A percentile compares a stretch with the other conserved stretches of the same genome.
phyloP scores from a whole-genome alignment of 2,888 invertebrate species.

The Drosophila mulleri region DNA sequence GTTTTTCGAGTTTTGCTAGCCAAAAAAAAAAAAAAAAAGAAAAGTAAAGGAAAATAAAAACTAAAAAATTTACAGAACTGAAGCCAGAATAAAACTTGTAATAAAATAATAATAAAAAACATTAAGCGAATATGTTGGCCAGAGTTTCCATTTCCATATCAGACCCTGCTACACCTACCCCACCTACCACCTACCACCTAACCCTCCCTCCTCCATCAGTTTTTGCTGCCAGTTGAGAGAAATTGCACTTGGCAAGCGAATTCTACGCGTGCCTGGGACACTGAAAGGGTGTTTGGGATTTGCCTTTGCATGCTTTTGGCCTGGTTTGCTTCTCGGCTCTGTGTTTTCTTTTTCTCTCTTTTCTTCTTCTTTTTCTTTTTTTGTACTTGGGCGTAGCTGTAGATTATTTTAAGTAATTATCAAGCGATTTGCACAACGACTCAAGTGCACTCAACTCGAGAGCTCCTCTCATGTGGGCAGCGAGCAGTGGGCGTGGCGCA shows the following conservation, averaged over 20 bases:
- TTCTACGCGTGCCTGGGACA: conserved; percentile 65
- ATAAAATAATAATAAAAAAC: conserved; percentile 44
- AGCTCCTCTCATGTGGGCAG: neutral
- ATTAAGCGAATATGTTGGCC: conserved; percentile 61
- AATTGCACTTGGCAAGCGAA: conserved; percentile 64
- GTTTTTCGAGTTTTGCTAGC: conserved; percentile 76
- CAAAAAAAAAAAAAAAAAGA: conserved; percentile 40
- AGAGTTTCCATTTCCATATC: conserved; percentile 40
- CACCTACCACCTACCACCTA: too few relatives aligned
- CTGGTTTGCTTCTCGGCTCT: conserved; percentile 47
- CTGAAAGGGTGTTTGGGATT: conserved; percentile 61
- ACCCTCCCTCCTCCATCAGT: conserved; percentile 14
- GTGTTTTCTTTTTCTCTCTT: neutral
- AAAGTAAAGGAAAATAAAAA: neutral
- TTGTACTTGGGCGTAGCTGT: conserved; percentile 52
- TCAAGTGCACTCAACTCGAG: conserved; percentile 60
- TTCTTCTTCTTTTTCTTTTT: neutral
- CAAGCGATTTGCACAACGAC: conserved; percentile 76
- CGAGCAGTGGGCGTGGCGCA: neutral
- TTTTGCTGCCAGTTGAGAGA: conserved; percentile 70
- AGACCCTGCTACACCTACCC: neutral
- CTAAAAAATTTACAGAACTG: conserved; percentile 15
- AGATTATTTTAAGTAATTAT: conserved; percentile 80
- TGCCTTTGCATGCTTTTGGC: conserved; percentile 64
- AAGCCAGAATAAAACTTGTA: conserved; percentile 24